A percentile compares a stretch with the other conserved stretches of the same genome.
Evolutionary conservation across 2,113 vertebrate species (phyloP).

Genomic region (Corythaeola cristata): DNA sequence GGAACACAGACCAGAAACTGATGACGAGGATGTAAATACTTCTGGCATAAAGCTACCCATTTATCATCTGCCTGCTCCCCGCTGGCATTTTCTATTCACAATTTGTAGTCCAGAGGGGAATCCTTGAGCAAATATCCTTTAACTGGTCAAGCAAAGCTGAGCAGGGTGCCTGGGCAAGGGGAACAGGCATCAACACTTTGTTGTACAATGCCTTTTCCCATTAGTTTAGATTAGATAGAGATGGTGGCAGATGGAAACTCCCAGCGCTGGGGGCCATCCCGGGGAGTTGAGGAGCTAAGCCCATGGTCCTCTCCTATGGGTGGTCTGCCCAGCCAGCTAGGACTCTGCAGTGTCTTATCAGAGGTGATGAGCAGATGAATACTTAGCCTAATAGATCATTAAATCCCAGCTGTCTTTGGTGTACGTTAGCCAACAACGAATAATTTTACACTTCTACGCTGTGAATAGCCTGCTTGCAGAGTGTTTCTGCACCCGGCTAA

Average conservation of each 20-base stretch:
- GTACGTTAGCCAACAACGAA: background rate
- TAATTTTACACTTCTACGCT: background rate
- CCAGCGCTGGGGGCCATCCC: too few relatives aligned
- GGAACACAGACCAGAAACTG: background rate
- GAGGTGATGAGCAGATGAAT: background rate
- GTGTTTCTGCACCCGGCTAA: background rate
- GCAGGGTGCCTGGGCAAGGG: background rate
- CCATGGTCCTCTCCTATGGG: too few relatives aligned
- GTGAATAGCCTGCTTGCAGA: background rate
- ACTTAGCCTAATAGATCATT: rapidly evolving
- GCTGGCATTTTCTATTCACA: background rate
- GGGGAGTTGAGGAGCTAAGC: background rate
- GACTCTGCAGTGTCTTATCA: background rate
- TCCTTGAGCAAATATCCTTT: background rate
- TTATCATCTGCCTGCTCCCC: background rate
- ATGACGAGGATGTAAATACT: background rate
- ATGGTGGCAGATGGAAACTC: background rate
- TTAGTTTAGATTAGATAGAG: background rate
- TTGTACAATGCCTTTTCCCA: background rate
- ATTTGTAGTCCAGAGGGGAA: background rate
- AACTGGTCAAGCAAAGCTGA: background rate
- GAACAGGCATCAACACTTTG: background rate
- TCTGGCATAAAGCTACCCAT: background rate
- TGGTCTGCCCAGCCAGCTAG: background rate
- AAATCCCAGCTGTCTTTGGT: background rate